A percentile compares a stretch with the other conserved stretches of the same genome.
Evolutionary conservation across 2,888 invertebrate species (phyloP).

Genomic region (Agrypnus murinus): DNA sequence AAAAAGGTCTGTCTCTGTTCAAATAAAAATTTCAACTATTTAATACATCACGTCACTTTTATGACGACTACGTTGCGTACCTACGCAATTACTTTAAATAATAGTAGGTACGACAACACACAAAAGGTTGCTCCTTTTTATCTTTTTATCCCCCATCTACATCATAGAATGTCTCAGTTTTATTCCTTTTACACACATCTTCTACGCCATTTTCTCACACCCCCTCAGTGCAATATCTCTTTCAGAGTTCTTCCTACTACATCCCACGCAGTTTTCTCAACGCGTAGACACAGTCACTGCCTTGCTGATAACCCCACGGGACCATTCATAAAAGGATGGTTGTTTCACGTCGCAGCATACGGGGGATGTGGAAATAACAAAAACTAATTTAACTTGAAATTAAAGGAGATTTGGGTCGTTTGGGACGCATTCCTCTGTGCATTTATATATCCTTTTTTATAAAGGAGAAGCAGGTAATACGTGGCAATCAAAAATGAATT

Average conservation of each 20-base stretch:
- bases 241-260: not conserved
- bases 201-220: slow-evolving; percentile 4
- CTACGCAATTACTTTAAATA: no score
- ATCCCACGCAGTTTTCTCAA: slow-evolving; percentile 1
- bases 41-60: not conserved
- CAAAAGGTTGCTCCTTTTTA: not conserved
- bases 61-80: not conserved
- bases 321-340: not conserved
- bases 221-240: slow-evolving; percentile 12
- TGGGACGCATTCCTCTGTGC: not conserved
- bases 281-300: slow-evolving; percentile 7
- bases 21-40: not conserved
- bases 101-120: no score
- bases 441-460: no score
- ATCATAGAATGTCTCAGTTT: not conserved
- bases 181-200: not conserved
- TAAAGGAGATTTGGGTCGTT: not conserved
- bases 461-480: no score
- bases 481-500: no score
- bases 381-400: not conserved
- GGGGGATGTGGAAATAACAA: not conserved
- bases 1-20: no score
- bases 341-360: not conserved
- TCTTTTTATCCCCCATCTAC: not conserved
- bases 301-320: slow-evolving; percentile 11